A percentile compares a stretch with the other conserved stretches of the same genome.
Conservation (phyloP, 2,888 invertebrate genomes). For the Andrena marginata region DNA sequence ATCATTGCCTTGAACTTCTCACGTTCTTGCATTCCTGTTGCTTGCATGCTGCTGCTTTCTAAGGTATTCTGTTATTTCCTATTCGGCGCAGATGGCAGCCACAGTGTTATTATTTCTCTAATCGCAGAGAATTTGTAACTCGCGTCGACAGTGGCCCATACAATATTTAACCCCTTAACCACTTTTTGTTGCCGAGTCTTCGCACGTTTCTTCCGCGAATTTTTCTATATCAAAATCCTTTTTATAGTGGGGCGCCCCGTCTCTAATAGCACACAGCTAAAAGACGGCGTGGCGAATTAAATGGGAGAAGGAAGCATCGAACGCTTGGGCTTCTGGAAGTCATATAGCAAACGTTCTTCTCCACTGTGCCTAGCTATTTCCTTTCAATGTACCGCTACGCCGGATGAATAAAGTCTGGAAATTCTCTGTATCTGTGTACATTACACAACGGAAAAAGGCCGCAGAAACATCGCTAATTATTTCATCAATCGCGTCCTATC, state of each 20-base stretch:
- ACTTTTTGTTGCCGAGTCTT: not conserved
- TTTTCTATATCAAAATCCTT: not conserved
- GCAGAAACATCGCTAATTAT: slow-evolving; percentile 46
- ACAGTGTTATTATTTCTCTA: not conserved
- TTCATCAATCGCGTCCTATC: slow-evolving; percentile 37
- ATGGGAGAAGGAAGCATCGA: slow-evolving; percentile 37
- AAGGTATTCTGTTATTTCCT: not conserved
- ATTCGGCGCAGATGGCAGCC: not conserved
- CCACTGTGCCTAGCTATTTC: slow-evolving; percentile 54
- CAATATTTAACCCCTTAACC: slow-evolving; percentile 13
- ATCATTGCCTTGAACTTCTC: slow-evolving; percentile 4
- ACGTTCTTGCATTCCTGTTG: slow-evolving; percentile 5
- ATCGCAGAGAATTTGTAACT: not conserved
- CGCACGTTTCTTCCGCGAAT: slow-evolving; percentile 24
- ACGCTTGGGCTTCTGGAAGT: slow-evolving; percentile 32
- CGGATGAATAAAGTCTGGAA: slow-evolving; percentile 61
- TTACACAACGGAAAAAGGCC: slow-evolving; percentile 22
- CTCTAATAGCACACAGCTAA: slow-evolving; percentile 36
- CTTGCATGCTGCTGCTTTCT: not conserved
- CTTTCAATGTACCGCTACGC: slow-evolving; percentile 67
- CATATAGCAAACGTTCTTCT: slow-evolving; percentile 24
- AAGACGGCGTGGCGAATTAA: slow-evolving; percentile 30
- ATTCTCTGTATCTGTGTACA: slow-evolving; percentile 37
- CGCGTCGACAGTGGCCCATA: not conserved
- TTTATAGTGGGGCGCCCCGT: not conserved